Base-by-base conservation (phyloP, 2,113 vertebrate species). In the Nycticebus coucang region DNA sequence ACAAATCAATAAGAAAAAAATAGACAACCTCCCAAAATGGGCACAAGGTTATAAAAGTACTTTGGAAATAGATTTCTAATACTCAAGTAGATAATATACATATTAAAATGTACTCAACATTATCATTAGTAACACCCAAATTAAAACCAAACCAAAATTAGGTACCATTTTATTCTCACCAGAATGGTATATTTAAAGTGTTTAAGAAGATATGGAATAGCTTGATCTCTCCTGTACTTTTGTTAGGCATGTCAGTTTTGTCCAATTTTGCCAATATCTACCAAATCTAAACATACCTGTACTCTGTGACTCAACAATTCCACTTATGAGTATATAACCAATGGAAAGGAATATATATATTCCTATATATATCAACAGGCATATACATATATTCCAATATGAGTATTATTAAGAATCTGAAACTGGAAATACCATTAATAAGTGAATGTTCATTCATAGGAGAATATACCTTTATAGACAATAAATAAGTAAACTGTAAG, bases 21-120 rank as follows among this genome's bases (percentile, higher is more conserved):
- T 1, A 17, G 33, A 45, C 2, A 53, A 66, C 14, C 18, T 5
- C 28, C n/a, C 11, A 59, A 83, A 93, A 69, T 6, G 2, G 5
- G 30, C 33, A n/a, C 50, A 69, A 72, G 8, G 7, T 53, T 79
- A 18, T 19, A 30, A 91, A 93, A 85, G 7, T 18, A 19, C 12
- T 79, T 86, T 64, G 92, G 86, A 84, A 71, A 55, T 33, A 95
- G 41, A 64, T 69, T 94, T 93, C n/a, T 2, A 92, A 33, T 60
- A 50, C 33, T 2, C 4, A 57, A 66, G 53, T 69, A 85, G n/a
- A 78, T 7, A 68, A 66, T 71, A 88, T 22, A 9, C 8, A 74
- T 79, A 55, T 30, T 53, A 62, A 93, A 66, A 60, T 24, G 4
- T 72, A 2, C 6, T 72, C 30, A 57, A 30, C 5, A 21, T 57